Conservation (phyloP, 2,888 invertebrate species). For the Nephrocerus scutellatus region DNA sequence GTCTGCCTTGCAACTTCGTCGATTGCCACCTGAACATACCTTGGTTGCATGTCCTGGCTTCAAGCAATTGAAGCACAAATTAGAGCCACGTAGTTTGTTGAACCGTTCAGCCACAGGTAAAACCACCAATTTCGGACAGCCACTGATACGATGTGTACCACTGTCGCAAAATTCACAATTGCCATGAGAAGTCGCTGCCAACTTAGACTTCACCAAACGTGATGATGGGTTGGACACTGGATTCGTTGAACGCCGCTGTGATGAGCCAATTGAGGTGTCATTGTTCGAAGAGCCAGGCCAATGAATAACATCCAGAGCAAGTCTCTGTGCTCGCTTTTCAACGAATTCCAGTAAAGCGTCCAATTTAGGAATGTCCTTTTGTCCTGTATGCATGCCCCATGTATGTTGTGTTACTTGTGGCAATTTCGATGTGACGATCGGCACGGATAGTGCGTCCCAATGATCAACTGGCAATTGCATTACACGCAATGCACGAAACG, state of each 20-base stretch:
- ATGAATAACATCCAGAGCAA: too few species aligned
- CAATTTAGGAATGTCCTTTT: too few species aligned
- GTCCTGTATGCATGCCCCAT: too few species aligned
- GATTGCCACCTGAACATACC: neutral
- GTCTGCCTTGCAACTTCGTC: constrained; percentile 3
- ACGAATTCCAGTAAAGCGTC: too few species aligned
- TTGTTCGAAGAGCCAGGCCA: constrained; percentile 1
- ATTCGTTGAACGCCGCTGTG: neutral
- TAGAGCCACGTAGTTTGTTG: constrained; percentile 5
- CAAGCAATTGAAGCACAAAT: constrained; percentile 9
- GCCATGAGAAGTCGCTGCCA: constrained; percentile 5
- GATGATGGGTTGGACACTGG: too few species aligned
- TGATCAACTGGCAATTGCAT: too few species aligned
- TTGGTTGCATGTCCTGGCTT: neutral
- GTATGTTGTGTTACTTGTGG: too few species aligned
- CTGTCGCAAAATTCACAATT: constrained; percentile 10
- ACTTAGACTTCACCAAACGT: constrained; percentile 6
- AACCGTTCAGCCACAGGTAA: constrained; percentile 9
- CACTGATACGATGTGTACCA: constrained; percentile 2
- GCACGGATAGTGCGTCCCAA: too few species aligned
- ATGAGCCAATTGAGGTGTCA: neutral
- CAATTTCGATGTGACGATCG: too few species aligned
- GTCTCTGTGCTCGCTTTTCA: too few species aligned
- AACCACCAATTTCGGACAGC: constrained; percentile 3
- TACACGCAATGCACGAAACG: too few species aligned